These are phyloP conservation scores for Ceriagrion tenellum DNA, from an alignment of 2,888 invertebrate genomes.

Conservation along the genomic window DNA sequence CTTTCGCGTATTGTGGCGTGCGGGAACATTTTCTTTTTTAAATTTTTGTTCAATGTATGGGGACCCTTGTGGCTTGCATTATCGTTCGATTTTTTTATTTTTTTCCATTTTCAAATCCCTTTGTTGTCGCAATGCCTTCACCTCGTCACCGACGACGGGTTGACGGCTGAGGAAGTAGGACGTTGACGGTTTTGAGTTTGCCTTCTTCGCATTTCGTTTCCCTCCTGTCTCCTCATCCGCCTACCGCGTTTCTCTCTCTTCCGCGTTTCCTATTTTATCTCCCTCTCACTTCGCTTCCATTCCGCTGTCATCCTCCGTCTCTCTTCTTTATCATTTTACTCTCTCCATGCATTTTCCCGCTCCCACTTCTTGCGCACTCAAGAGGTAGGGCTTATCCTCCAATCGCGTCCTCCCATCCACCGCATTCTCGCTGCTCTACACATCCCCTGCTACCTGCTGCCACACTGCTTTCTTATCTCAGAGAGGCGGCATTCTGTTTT, in stretches of 20 bases:
- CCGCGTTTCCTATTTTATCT: neutral
- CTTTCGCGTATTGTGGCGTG: neutral
- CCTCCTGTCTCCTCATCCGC: neutral
- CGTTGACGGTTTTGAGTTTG: neutral
- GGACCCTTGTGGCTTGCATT: neutral
- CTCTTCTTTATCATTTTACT: neutral
- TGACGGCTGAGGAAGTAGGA: neutral
- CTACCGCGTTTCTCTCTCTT: neutral
- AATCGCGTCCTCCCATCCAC: neutral
- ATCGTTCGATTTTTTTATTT: neutral
- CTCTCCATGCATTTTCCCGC: neutral
- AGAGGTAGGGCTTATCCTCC: neutral
- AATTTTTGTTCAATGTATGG: no score
- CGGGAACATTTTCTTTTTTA: neutral
- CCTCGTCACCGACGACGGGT: neutral
- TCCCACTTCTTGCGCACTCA: neutral
- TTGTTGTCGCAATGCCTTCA: neutral
- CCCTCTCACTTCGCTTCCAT: neutral
- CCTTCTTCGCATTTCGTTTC: neutral
- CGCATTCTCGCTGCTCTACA: neutral
- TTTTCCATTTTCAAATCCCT: neutral
- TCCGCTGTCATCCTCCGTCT: neutral
- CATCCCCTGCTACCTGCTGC: neutral
- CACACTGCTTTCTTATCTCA: neutral
- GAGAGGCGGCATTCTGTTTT: neutral